Conservation (phyloP, 2,797 vertebrate genomes). For the Morelia viridis region DNA sequence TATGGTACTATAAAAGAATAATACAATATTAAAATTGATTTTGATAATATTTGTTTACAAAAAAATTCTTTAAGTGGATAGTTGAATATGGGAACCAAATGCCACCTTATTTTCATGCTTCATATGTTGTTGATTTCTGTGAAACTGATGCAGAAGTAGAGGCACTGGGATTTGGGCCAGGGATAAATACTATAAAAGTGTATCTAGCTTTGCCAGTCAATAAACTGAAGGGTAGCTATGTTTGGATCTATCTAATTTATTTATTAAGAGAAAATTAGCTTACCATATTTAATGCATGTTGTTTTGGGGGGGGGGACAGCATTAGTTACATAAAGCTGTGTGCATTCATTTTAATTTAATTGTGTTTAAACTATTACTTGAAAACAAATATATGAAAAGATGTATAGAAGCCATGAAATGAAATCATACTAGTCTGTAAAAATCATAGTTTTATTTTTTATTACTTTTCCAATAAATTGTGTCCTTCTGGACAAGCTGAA, state of each 20-base stretch:
- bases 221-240: conserved; percentile 32
- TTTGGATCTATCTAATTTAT: conserved; percentile 10
- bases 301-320: conserved; percentile 17
- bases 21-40: conserved; percentile 67
- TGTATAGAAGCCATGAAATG: conserved; percentile 61
- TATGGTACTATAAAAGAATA: conserved; percentile 47
- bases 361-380: conserved; percentile 58
- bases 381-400: conserved; percentile 56
- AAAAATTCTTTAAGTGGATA: conserved; percentile 30
- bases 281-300: conserved; percentile 15
- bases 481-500: conserved; percentile 32
- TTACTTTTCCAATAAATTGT: conserved; percentile 67
- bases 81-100: conserved; percentile 41
- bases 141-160: conserved; percentile 40
- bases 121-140: conserved; percentile 38
- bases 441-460: conserved; percentile 42
- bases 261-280: neutral
- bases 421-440: conserved; percentile 47
- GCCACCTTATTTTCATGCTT: conserved; percentile 38
- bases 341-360: conserved; percentile 45
- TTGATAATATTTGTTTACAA: conserved; percentile 66
- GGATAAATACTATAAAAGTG: conserved; percentile 42
- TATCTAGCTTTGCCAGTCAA: conserved; percentile 38
- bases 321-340: conserved; percentile 50
- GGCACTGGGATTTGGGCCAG: conserved; percentile 37